These are phyloP conservation scores for Leptopilina boulardi DNA, from an alignment of 1,140 invertebrate genomes.

Conservation along the genomic window DNA sequence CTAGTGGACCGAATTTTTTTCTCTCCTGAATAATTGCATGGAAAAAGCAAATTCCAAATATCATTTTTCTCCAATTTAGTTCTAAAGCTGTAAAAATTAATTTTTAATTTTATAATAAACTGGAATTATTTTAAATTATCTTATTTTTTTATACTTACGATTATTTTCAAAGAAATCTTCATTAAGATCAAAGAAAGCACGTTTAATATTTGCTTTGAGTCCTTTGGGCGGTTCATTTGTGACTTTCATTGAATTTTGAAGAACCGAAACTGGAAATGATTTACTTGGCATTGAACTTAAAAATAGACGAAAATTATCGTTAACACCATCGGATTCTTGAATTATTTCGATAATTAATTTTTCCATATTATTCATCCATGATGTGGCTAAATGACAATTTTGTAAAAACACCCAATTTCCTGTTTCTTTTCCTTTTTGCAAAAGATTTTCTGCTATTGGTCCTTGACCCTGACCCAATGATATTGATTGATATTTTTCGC, in stretches of 20 bases:
- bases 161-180: conserved; percentile 89
- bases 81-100: conserved; percentile 77
- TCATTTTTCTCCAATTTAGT: conserved; percentile 84
- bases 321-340: conserved; percentile 78
- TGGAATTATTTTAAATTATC: neutral
- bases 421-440: conserved; percentile 81
- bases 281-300: conserved; percentile 91
- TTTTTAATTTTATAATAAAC: neutral
- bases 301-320: conserved; percentile 87
- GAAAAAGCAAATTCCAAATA: conserved; percentile 88
- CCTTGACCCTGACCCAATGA: conserved; percentile 95
- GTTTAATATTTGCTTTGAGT: conserved; percentile 86
- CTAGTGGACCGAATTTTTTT: conserved; percentile 92
- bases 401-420: conserved; percentile 92
- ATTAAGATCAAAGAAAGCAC: conserved; percentile 87
- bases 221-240: conserved; percentile 96
- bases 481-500: conserved; percentile 86
- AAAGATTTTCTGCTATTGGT: conserved; percentile 87
- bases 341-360: conserved; percentile 81
- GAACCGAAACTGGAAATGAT: conserved; percentile 92
- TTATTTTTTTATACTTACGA: conserved; percentile 73
- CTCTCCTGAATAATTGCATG: conserved; percentile 92
- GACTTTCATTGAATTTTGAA: conserved; percentile 95
- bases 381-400: conserved; percentile 94
- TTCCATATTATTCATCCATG: conserved; percentile 91